Conservation (phyloP, 2,888 invertebrate genomes). For the Pediacus dermestoides region DNA sequence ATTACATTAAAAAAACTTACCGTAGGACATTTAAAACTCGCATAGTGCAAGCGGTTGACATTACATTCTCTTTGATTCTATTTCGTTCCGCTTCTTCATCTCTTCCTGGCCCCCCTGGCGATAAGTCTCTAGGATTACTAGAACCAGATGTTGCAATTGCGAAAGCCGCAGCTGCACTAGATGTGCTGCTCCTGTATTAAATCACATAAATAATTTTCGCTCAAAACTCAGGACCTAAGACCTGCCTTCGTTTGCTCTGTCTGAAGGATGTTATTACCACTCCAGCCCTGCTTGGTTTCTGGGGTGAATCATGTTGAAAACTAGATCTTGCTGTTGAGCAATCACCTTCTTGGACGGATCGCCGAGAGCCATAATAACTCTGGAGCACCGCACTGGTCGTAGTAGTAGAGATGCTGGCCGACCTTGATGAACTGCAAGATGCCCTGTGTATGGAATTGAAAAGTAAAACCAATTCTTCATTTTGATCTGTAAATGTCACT, state of each 20-base stretch:
- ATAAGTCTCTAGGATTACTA: constrained; percentile 73
- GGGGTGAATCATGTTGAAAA: constrained; percentile 59
- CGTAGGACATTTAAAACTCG: constrained; percentile 82
- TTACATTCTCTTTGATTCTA: constrained; percentile 68
- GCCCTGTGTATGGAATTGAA: constrained; percentile 39
- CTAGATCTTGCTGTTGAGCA: constrained; percentile 56
- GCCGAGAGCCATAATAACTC: constrained; percentile 52
- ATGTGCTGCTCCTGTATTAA: constrained; percentile 69
- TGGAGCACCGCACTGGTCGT: constrained; percentile 40
- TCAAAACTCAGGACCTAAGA: no score
- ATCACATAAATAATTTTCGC: constrained; percentile 1
- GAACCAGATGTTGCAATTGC: constrained; percentile 88
- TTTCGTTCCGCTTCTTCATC: constrained; percentile 52
- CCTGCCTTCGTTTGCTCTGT: constrained; percentile 86
- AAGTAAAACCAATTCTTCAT: constrained; percentile 15
- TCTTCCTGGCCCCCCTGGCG: constrained; percentile 34
- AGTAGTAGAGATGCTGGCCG: constrained; percentile 44
- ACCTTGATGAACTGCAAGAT: constrained; percentile 43
- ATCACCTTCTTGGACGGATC: constrained; percentile 51
- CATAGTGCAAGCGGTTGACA: constrained; percentile 93
- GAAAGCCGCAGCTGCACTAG: constrained; percentile 85
- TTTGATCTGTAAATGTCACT: constrained; percentile 27
- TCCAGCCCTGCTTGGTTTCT: constrained; percentile 71
- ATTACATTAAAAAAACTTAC: constrained; percentile 37
- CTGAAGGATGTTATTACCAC: constrained; percentile 88